Percentiles rank a stretch among this genome's conserved stretches.
Evolutionary conservation across 2,797 vertebrate genomes (phyloP).

Genomic region (Tokudaia muenninki): DNA sequence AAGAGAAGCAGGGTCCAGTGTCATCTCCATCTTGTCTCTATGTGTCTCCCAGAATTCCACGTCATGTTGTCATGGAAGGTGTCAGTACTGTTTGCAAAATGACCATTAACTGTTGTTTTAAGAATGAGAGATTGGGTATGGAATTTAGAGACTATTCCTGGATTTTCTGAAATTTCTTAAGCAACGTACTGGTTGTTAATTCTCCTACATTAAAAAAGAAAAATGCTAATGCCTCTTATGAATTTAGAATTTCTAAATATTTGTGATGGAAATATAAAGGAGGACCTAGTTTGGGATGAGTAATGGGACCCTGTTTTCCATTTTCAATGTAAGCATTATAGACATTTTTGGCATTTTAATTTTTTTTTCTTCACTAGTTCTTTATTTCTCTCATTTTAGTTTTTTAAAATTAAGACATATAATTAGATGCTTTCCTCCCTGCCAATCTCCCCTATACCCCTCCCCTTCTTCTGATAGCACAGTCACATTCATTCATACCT

Average conservation of each 20-base stretch:
- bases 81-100: background rate
- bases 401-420: background rate
- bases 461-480: background rate
- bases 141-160: conserved; percentile 46
- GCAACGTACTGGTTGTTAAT: conserved; percentile 24
- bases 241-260: conserved; percentile 12
- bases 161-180: conserved; percentile 51
- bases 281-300: background rate
- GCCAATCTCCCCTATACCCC: background rate
- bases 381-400: background rate
- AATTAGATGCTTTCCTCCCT: background rate
- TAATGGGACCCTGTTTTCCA: background rate
- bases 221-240: conserved; percentile 38
- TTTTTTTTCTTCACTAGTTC: background rate
- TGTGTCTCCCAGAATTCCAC: background rate
- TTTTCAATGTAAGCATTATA: background rate
- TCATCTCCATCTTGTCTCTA: background rate
- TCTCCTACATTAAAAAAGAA: conserved; percentile 56
- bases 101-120: background rate
- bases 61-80: background rate
- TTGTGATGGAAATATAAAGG: conserved; percentile 2
- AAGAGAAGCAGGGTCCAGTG: background rate
- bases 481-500: background rate
- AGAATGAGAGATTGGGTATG: background rate
- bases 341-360: conserved; percentile 18